Evolutionary conservation across 2,888 invertebrate species (phyloP), one percentile per base, ranked within the genome.

Genomic region (Tenthredo distinguenda): DNA sequence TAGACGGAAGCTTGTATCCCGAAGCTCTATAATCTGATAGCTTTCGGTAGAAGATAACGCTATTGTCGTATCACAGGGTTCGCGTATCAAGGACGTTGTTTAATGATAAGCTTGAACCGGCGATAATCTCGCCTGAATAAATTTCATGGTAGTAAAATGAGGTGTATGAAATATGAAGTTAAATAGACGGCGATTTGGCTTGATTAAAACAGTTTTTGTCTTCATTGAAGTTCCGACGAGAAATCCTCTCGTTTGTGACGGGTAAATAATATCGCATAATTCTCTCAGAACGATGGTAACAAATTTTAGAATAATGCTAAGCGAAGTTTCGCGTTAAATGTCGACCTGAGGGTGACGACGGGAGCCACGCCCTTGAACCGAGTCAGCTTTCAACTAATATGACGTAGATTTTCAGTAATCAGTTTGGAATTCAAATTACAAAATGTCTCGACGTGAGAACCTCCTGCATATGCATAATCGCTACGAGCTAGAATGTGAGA

Each of bases 71-170:
- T 72, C 40, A 21, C 40, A 40, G 10, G 72, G 10, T 40, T 43
- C 12, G 72, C 21, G 0, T 43, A 10, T 40, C 5, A 40, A 43
- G 18, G 72, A 40, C 21, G 72, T 12, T 21, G 9, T 43, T 74
- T 26, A 34, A 68, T 34, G 43, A 74, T 74, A 74, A n/a, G 43
- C 72, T 21, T 21, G 12, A 72, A 0, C 15, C 72, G 26, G 26
- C n/a, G 43, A 74, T 74, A 74, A 74, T 15, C 71, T 71, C 37
- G 71, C 37, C n/a, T 37, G 71, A 71, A 71, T 71, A 9, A 71
- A 31, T 26, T 71, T 37, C 18, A 37, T 71, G 71, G n/a, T 18
- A 71, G 62, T 26, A 26, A 21, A 12, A 62, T 62, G 26, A 26
- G 21, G 26, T n/a, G 55, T 62, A 26, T 9, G 7, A 62, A 26